phyloP scores from a whole-genome alignment of 2,113 vertebrate genomes.

The Ibidorhyncha struthersii region DNA sequence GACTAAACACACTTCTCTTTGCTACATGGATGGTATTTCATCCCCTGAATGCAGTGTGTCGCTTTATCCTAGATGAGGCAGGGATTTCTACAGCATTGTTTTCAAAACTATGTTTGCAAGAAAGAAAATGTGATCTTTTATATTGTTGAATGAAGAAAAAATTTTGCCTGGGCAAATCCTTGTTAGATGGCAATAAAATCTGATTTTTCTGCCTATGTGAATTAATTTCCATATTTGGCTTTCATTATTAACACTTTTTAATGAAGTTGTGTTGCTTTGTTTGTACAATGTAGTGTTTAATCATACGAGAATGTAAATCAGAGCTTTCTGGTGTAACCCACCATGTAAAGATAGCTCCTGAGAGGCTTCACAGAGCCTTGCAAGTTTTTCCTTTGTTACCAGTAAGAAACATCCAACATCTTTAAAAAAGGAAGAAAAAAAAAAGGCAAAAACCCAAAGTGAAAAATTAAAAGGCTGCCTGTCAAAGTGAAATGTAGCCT shows the following conservation, averaged over 20 bases:
- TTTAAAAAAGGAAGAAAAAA: background rate
- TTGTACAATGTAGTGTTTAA: background rate
- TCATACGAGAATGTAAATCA: background rate
- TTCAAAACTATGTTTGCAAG: background rate
- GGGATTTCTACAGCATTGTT: background rate
- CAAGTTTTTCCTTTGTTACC: background rate
- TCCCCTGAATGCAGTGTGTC: background rate
- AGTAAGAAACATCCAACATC: background rate
- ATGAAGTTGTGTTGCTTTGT: background rate
- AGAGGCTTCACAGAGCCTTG: background rate
- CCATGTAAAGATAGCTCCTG: background rate
- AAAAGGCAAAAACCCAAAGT: background rate
- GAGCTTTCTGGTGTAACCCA: conserved; percentile 1
- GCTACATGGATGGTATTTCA: background rate
- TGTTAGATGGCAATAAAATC: background rate
- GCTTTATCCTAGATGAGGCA: background rate
- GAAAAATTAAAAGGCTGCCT: background rate
- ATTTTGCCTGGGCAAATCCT: background rate
- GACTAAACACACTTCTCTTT: background rate
- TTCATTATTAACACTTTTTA: background rate
- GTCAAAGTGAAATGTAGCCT: background rate
- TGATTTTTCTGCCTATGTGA: background rate
- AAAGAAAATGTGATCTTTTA: background rate
- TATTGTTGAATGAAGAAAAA: background rate
- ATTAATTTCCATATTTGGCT: background rate